Conservation (phyloP, 2,888 invertebrate species). For the Agapostemon virescens region DNA sequence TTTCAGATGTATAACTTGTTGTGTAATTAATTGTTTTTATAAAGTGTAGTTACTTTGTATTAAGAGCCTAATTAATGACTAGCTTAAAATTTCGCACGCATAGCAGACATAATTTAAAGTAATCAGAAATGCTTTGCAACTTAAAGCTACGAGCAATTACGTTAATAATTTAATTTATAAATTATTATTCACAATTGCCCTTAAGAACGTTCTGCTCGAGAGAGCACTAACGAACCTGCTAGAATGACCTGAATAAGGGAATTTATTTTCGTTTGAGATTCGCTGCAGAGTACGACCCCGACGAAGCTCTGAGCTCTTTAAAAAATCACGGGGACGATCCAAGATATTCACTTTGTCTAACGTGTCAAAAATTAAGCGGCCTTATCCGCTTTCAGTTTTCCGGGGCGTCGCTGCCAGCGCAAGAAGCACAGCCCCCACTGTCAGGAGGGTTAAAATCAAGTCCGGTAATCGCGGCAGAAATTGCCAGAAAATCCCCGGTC, state of each 20-base stretch:
- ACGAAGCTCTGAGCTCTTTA: not conserved
- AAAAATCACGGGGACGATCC: not conserved
- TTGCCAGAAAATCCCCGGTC: constrained; percentile 39
- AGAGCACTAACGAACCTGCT: no score
- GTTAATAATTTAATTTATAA: no score
- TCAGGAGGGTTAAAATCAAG: constrained; percentile 23
- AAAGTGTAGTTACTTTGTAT: no score
- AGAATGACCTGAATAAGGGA: not conserved
- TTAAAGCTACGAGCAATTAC: no score
- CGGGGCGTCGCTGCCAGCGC: not conserved
- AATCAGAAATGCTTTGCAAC: no score
- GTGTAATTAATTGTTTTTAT: no score
- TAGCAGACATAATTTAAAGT: no score
- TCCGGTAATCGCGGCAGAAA: constrained; percentile 24
- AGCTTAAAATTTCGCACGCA: no score
- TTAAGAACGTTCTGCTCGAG: no score
- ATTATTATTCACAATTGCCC: no score
- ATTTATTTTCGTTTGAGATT: not conserved
- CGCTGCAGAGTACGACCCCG: not conserved
- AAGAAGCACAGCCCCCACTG: not conserved
- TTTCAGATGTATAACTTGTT: no score
- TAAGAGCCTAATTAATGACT: no score
- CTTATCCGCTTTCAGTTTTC: constrained; percentile 21
- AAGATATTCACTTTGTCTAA: constrained; percentile 10
- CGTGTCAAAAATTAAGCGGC: constrained; percentile 16